phyloP scores from a whole-genome alignment of 2,888 invertebrate genomes.

The Melanostoma mellinum region DNA sequence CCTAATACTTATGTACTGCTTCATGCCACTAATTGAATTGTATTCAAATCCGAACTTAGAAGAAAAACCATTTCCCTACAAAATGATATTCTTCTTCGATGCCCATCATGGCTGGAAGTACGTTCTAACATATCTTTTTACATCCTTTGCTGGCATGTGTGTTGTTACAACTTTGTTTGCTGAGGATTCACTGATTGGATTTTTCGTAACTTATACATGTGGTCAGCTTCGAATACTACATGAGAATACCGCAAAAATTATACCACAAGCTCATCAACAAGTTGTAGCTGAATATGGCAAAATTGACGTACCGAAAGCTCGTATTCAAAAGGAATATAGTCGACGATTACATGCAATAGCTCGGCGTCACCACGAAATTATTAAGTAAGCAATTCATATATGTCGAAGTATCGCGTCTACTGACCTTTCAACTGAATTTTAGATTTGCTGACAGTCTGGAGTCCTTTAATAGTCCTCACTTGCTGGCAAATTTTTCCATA shows the following conservation, averaged over 20 bases:
- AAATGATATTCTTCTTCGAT: slow-evolving; percentile 80
- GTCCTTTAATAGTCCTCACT: slow-evolving; percentile 80
- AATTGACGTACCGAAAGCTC: slow-evolving; percentile 24
- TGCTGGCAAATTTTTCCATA: slow-evolving; percentile 79
- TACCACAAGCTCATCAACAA: slow-evolving; percentile 71
- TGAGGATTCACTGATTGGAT: slow-evolving; percentile 81
- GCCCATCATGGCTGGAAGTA: slow-evolving; percentile 78
- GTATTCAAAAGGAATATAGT: slow-evolving; percentile 72
- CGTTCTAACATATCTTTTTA: slow-evolving; percentile 79
- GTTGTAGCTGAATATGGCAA: slow-evolving; percentile 50
- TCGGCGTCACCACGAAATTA: slow-evolving; percentile 77
- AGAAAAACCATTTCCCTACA: slow-evolving; percentile 81
- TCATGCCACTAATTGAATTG: slow-evolving; percentile 78
- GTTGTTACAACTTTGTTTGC: slow-evolving; percentile 81
- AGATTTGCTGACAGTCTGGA: slow-evolving; percentile 79
- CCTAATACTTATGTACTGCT: slow-evolving; percentile 80
- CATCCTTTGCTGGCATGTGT: slow-evolving; percentile 80
- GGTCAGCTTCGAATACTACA: slow-evolving; percentile 80
- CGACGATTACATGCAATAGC: slow-evolving; percentile 75
- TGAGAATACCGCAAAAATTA: slow-evolving; percentile 76
- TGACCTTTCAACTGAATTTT: slow-evolving; percentile 18
- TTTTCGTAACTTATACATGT: slow-evolving; percentile 80
- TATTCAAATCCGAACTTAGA: slow-evolving; percentile 57
- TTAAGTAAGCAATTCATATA: slow-evolving; percentile 74
- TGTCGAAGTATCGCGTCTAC: neutral